Evolutionary conservation across 2,797 vertebrate species (phyloP).

Genomic region (Graptemys geographica): DNA sequence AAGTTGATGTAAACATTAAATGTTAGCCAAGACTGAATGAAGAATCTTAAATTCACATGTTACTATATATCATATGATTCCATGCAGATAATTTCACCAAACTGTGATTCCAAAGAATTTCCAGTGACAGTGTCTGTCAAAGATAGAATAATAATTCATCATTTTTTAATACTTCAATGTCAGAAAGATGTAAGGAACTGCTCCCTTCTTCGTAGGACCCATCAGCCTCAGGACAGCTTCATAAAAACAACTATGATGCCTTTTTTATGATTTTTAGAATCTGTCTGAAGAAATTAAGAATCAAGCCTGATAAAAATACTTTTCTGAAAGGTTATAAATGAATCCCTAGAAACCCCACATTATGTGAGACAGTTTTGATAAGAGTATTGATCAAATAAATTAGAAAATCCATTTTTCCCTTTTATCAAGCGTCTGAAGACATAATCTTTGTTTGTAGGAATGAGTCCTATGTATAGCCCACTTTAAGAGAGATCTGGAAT

Average conservation of each 20-base stretch:
- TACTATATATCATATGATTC: background rate
- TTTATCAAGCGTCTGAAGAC: background rate
- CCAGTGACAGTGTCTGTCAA: background rate
- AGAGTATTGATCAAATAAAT: background rate
- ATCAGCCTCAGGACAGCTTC: background rate
- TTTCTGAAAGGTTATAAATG: background rate
- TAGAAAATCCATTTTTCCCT: background rate
- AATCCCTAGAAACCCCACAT: background rate
- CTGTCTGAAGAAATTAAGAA: background rate
- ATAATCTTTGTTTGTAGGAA: background rate
- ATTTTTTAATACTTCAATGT: background rate
- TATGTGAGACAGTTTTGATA: background rate
- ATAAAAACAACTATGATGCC: accelerated
- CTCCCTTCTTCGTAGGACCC: background rate
- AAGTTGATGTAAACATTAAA: background rate
- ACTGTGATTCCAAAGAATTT: background rate
- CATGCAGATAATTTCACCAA: background rate
- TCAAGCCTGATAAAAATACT: background rate
- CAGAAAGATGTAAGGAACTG: background rate
- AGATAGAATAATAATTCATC: background rate
- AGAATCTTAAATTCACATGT: background rate
- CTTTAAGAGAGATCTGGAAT: background rate
- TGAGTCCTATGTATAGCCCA: background rate
- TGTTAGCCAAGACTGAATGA: background rate
- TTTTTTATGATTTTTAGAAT: background rate